A percentile compares a stretch with the other conserved stretches of the same genome.
These are phyloP conservation scores for Osmerus mordax DNA, from an alignment of 2,113 vertebrate genomes.

Conservation along the genomic window DNA sequence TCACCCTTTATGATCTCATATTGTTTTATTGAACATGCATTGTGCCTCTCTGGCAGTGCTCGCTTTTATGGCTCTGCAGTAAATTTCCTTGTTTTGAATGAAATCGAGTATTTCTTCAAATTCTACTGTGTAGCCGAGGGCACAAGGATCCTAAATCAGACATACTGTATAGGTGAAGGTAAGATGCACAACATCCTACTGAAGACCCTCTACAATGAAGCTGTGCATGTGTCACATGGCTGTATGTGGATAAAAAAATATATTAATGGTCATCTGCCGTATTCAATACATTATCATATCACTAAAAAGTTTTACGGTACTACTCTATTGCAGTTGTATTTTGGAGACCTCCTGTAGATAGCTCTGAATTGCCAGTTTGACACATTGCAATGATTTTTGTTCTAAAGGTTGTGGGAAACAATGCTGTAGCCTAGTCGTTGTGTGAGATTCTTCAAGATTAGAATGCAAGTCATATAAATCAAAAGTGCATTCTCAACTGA, in stretches of 20 bases:
- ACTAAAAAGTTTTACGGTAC: no score
- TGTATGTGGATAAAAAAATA: no score
- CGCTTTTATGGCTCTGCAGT: constrained; percentile 66
- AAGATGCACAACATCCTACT: no score
- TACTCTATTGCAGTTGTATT: constrained; percentile 42
- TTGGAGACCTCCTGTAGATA: constrained; percentile 47
- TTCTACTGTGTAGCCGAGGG: constrained; percentile 32
- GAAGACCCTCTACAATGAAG: no score
- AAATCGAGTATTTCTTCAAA: constrained; percentile 59
- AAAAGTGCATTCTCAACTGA: constrained; percentile 65
- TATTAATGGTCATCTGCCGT: no score
- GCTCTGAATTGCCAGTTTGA: constrained; percentile 39
- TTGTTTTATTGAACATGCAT: constrained; percentile 78
- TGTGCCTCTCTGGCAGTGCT: constrained; percentile 68
- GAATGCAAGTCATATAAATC: constrained; percentile 61
- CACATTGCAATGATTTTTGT: constrained; percentile 46
- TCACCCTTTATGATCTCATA: constrained; percentile 77
- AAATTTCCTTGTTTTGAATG: constrained; percentile 69
- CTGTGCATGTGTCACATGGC: no score
- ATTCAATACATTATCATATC: no score
- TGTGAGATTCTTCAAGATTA: constrained; percentile 51
- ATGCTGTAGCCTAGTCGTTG: background rate
- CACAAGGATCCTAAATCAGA: background rate
- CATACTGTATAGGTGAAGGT: background rate
- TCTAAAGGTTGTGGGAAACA: background rate